Conservation (phyloP, 2,888 invertebrate genomes). For the Agonopterix arenella region DNA sequence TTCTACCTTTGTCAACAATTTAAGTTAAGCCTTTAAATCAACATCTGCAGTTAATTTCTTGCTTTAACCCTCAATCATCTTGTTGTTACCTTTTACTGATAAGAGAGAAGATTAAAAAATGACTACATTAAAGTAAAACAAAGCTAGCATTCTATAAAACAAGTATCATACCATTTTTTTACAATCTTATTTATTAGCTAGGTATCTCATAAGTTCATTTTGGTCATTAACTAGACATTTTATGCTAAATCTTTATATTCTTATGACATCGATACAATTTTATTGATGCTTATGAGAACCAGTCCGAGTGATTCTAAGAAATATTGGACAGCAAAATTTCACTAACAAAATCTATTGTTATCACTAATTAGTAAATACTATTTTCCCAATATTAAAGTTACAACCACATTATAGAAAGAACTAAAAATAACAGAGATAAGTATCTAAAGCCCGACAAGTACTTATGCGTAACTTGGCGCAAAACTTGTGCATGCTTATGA, state of each 20-base stretch:
- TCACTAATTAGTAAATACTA: not conserved
- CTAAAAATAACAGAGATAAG: not conserved
- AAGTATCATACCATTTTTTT: conserved; percentile 18
- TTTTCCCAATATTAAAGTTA: not conserved
- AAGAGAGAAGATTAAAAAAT: not conserved
- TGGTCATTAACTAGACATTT: conserved; percentile 40
- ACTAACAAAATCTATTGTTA: not conserved
- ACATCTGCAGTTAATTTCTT: too few relatives aligned
- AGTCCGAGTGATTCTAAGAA: not conserved
- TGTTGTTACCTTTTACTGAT: not conserved
- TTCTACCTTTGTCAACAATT: not conserved
- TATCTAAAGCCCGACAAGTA: too few relatives aligned
- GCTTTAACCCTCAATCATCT: too few relatives aligned
- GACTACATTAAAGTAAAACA: not conserved
- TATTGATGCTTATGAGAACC: not conserved
- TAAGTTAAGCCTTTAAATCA: not conserved
- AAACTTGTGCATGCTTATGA: too few relatives aligned
- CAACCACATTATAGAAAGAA: not conserved
- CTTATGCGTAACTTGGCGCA: too few relatives aligned
- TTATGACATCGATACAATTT: too few relatives aligned
- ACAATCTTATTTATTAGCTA: conserved; percentile 27
- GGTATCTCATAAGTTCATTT: conserved; percentile 48
- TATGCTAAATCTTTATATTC: not conserved
- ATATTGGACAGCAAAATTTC: not conserved
- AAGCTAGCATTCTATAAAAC: conserved; percentile 21